A percentile compares a stretch with the other conserved stretches of the same genome.
These are phyloP conservation scores for Phylloscopus whistleri DNA, from an alignment of 2,113 vertebrate genomes.

Conservation along the genomic window DNA sequence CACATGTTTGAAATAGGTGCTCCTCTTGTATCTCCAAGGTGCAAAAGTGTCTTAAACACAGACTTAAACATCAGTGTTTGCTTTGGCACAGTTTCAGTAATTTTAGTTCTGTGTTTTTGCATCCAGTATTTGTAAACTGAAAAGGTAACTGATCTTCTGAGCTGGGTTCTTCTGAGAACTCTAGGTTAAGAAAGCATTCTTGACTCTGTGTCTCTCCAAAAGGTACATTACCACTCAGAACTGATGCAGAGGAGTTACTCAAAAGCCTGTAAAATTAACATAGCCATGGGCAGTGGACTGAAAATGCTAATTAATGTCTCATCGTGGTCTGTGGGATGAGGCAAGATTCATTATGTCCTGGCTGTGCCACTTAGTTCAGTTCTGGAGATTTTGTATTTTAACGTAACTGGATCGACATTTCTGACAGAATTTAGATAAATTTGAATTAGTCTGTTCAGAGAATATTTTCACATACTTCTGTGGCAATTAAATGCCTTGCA, in stretches of 20 bases:
- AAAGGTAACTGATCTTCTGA: neutral
- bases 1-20: neutral
- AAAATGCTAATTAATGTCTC: slow-evolving; percentile 53
- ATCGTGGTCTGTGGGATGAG: slow-evolving; percentile 31
- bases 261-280: slow-evolving; percentile 44
- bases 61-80: neutral
- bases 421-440: neutral
- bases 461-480: neutral
- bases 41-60: neutral
- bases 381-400: slow-evolving; percentile 20
- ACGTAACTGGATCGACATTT: neutral
- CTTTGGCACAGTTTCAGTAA: neutral
- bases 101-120: neutral
- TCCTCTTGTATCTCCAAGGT: neutral
- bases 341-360: slow-evolving; percentile 34
- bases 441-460: neutral
- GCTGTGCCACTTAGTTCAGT: slow-evolving; percentile 5
- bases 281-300: slow-evolving; percentile 6
- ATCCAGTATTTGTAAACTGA: neutral
- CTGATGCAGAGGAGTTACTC: slow-evolving; percentile 49
- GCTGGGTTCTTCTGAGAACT: neutral
- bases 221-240: neutral
- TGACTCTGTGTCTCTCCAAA: neutral
- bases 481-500: neutral
- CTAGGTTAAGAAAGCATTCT: neutral